Conservation (phyloP, 2,888 invertebrate genomes). For the Scaptomyza reducta region DNA sequence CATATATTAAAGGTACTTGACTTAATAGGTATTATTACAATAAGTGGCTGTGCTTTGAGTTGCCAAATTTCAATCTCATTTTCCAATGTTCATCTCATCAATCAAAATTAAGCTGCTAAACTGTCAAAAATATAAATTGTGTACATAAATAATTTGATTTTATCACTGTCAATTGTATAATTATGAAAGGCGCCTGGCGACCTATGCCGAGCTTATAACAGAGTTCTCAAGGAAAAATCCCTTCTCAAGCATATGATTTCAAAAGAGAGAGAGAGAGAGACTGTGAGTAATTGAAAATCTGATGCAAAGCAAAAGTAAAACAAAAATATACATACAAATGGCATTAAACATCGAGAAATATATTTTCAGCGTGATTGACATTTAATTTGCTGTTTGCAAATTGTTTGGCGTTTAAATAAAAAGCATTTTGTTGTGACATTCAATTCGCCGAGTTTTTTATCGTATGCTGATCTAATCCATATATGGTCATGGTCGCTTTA, state of each 20-base stretch:
- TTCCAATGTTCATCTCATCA: neutral
- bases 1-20: too few species aligned
- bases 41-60: too few species aligned
- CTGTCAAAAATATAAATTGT: neutral
- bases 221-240: slow-evolving; percentile 1
- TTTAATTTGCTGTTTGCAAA: slow-evolving; percentile 43
- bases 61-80: neutral
- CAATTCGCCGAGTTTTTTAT: neutral
- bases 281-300: slow-evolving; percentile 13
- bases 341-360: slow-evolving; percentile 6
- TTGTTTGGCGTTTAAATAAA: slow-evolving; percentile 18
- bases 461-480: neutral
- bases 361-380: slow-evolving; percentile 53
- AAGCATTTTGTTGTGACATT: slow-evolving; percentile 19
- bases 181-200: neutral
- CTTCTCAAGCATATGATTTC: neutral
- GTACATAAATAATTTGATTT: neutral
- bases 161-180: neutral
- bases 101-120: neutral
- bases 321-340: neutral
- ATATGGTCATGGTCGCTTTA: neutral
- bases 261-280: neutral
- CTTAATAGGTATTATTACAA: too few species aligned
- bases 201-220: too few species aligned
- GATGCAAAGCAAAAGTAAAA: slow-evolving; percentile 4